Conservation (phyloP, 2,888 invertebrate genomes). For the Eupithecia subfuscata region DNA sequence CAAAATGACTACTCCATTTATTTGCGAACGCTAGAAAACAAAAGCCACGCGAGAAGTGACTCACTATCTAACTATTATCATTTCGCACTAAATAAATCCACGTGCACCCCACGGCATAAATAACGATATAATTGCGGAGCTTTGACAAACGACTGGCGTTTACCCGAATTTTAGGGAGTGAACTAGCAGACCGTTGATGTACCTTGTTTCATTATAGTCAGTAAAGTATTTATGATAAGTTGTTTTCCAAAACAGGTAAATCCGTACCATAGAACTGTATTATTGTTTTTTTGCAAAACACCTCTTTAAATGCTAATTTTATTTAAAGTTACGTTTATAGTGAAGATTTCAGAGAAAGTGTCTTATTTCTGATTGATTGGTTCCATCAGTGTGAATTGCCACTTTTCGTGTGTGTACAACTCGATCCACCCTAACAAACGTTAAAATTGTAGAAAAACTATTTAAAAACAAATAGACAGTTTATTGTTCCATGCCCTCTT, state of each 20-base stretch:
- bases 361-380: background rate
- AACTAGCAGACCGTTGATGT: slow-evolving; percentile 43
- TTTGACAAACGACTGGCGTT: slow-evolving; percentile 74
- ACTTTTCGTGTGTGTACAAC: background rate
- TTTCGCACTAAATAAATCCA: slow-evolving; percentile 59
- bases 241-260: background rate
- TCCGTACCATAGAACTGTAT: too few species aligned
- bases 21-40: background rate
- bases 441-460: background rate
- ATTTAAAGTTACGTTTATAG: too few species aligned
- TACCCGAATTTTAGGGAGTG: slow-evolving; percentile 46
- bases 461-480: background rate
- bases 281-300: background rate
- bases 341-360: too few species aligned
- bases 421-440: background rate
- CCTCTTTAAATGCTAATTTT: too few species aligned
- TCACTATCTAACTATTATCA: slow-evolving; percentile 30
- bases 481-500: background rate
- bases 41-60: background rate
- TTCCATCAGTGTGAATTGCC: background rate
- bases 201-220: slow-evolving; percentile 32
- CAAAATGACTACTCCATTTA: background rate
- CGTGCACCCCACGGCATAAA: slow-evolving; percentile 70
- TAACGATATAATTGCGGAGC: slow-evolving; percentile 76
- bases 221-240: background rate